These are phyloP conservation scores for Nomada ferruginata DNA, from an alignment of 2,888 invertebrate genomes.

Conservation along the genomic window DNA sequence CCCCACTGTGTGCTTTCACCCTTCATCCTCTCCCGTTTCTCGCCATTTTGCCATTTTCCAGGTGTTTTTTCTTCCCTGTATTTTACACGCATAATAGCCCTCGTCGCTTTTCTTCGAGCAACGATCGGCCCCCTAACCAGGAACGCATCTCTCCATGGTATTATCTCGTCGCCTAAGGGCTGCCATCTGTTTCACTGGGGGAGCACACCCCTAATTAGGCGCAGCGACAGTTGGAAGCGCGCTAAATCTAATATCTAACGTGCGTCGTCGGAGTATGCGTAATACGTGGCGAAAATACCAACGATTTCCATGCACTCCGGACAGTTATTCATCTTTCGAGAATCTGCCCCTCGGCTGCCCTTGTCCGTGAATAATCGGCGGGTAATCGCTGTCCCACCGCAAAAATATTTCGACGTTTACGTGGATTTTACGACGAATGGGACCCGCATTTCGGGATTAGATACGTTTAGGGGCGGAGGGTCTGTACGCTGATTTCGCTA, in stretches of 20 bases:
- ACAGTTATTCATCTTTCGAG: constrained; percentile 29
- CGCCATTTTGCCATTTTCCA: too few species aligned
- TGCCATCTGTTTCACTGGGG: constrained; percentile 82
- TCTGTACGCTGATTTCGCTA: constrained; percentile 7
- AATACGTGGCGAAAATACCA: constrained; percentile 61
- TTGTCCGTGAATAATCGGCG: constrained; percentile 49
- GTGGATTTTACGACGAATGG: constrained; percentile 9
- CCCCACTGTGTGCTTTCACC: neutral
- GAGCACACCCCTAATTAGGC: constrained; percentile 80
- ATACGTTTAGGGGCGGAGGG: constrained; percentile 30
- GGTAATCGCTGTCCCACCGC: neutral
- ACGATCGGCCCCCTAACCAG: constrained; percentile 33
- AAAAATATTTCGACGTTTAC: constrained; percentile 28
- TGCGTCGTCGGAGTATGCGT: constrained; percentile 38
- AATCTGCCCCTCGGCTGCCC: neutral
- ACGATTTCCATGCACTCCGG: constrained; percentile 49
- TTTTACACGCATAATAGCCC: constrained; percentile 33
- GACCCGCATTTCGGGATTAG: constrained; percentile 15
- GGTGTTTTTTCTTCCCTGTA: constrained; percentile 15
- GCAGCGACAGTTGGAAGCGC: constrained; percentile 79
- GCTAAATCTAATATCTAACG: constrained; percentile 81
- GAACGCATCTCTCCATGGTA: constrained; percentile 67
- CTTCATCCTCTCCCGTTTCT: neutral
- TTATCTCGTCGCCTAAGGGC: constrained; percentile 81
- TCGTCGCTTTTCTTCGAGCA: constrained; percentile 50